phyloP scores from a whole-genome alignment of 2,888 invertebrate species.

The Congeria kusceri region DNA sequence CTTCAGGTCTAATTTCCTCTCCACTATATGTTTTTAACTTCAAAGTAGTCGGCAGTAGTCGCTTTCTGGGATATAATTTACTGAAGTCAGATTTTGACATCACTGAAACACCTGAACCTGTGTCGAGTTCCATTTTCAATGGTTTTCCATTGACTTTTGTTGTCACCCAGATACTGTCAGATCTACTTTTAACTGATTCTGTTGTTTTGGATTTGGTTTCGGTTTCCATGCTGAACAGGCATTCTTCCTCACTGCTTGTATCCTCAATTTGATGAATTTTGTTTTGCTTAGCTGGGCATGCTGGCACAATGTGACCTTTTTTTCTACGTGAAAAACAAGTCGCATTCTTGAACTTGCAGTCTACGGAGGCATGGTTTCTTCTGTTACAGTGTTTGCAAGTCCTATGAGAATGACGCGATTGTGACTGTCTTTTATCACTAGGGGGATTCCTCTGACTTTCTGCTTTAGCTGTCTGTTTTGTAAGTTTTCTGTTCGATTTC shows the following conservation, averaged over 20 bases:
- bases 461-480: background rate
- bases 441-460: too few species aligned
- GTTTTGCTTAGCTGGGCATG: background rate
- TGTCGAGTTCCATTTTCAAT: conserved; percentile 60
- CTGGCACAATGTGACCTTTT: conserved; percentile 30
- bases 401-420: background rate
- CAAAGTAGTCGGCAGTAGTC: conserved; percentile 14
- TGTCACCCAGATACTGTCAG: conserved; percentile 19
- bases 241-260: background rate
- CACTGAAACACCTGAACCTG: conserved; percentile 59
- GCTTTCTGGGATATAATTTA: conserved; percentile 27
- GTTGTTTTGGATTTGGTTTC: too few species aligned
- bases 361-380: background rate
- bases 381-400: background rate
- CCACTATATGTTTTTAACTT: conserved; percentile 49
- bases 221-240: background rate
- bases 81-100: too few species aligned
- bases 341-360: conserved; percentile 33
- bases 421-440: background rate
- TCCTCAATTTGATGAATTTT: conserved; percentile 1
- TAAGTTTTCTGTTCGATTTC: background rate
- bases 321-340: conserved; percentile 21
- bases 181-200: background rate
- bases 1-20: conserved; percentile 33
- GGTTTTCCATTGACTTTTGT: conserved; percentile 41